phyloP scores from a whole-genome alignment of 2,113 vertebrate species.

The Macrotus californicus region DNA sequence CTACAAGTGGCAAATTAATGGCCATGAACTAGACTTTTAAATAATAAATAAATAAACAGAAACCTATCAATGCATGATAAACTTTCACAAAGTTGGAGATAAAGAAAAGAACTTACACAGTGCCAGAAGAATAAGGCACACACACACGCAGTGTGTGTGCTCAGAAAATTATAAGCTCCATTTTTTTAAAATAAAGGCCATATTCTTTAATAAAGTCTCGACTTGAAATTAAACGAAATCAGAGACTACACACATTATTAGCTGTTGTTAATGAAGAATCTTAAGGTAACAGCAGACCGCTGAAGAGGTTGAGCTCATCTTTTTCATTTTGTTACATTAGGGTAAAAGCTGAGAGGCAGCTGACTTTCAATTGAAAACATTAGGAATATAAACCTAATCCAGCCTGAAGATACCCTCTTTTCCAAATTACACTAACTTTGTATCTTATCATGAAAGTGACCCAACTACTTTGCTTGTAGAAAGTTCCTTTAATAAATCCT shows the following conservation, averaged over 20 bases:
- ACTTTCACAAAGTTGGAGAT: background rate
- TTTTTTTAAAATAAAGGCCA: background rate
- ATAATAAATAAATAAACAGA: background rate
- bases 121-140: background rate
- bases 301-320: background rate
- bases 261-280: background rate
- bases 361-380: background rate
- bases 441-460: background rate
- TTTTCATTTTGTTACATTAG: background rate
- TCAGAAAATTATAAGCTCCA: background rate
- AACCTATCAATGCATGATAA: background rate
- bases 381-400: background rate
- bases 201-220: background rate
- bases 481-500: background rate
- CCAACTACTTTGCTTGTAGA: background rate
- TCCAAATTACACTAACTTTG: background rate
- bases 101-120: background rate
- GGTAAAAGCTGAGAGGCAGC: background rate
- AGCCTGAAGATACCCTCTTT: background rate
- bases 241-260: background rate
- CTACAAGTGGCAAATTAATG: background rate
- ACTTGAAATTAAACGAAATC: constrained; percentile 16
- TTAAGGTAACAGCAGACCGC: background rate
- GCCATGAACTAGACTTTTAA: background rate
- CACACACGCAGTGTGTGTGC: background rate